Percentiles rank a stretch among this genome's conserved stretches.
Conservation (phyloP, 2,797 vertebrate species). For the Pipistrellus pipistrellus region DNA sequence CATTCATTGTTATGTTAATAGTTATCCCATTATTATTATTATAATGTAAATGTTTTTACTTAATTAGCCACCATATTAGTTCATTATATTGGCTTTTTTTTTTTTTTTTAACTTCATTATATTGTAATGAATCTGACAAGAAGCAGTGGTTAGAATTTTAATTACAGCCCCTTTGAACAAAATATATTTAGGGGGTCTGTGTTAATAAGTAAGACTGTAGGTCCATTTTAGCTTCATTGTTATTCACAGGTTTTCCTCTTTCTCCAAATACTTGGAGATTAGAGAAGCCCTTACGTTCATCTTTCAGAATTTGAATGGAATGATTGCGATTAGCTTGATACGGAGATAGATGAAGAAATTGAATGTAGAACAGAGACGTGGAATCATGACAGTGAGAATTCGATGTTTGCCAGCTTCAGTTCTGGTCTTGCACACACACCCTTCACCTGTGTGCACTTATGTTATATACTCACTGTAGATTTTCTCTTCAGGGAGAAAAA, state of each 20-base stretch:
- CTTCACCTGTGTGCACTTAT: background rate
- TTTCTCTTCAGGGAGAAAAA: slow-evolving; percentile 44
- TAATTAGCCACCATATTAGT: background rate
- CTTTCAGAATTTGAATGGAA: slow-evolving; percentile 48
- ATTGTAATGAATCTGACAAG: background rate
- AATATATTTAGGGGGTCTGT: background rate
- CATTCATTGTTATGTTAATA: background rate
- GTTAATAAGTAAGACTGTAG: slow-evolving; percentile 23
- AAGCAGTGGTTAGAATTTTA: background rate
- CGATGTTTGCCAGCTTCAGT: slow-evolving; percentile 44
- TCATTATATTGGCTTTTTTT: background rate
- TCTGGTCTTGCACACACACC: slow-evolving; percentile 38
- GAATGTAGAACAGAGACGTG: background rate
- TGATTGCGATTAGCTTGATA: background rate
- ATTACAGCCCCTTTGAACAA: slow-evolving; percentile 19
- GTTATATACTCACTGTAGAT: background rate
- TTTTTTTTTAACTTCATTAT: background rate
- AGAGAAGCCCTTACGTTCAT: background rate
- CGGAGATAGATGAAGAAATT: background rate
- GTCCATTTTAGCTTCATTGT: slow-evolving; percentile 9
- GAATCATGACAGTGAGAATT: background rate
- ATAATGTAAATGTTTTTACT: background rate
- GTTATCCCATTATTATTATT: background rate
- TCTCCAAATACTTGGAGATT: background rate
- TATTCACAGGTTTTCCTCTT: background rate